A percentile compares a stretch with the other conserved stretches of the same genome.
Evolutionary conservation across 2,113 vertebrate genomes (phyloP).

Genomic region (Piaya cayana): DNA sequence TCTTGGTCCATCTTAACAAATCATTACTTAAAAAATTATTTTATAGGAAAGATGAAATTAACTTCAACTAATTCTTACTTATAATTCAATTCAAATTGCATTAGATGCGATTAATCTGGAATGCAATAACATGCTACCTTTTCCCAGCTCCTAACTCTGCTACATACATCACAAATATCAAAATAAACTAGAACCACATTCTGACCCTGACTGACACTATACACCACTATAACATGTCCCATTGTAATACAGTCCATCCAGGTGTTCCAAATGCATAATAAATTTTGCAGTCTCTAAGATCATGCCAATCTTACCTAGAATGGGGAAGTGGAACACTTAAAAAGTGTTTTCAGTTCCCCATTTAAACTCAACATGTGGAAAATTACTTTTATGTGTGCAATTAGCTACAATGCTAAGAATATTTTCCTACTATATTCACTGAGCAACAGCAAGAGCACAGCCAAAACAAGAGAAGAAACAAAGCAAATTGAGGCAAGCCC

Average conservation of each 20-base stretch:
- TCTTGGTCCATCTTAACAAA: neutral
- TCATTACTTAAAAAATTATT: neutral
- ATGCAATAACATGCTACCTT: neutral
- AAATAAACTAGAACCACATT: neutral
- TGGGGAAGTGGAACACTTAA: neutral
- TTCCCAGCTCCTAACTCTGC: neutral
- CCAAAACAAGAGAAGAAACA: neutral
- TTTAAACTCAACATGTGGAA: neutral
- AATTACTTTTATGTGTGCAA: neutral
- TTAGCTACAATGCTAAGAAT: neutral
- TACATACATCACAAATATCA: neutral
- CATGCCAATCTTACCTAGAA: neutral
- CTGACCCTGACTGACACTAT: fast-evolving
- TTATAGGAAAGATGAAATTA: neutral
- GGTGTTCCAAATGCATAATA: neutral
- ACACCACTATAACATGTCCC: neutral
- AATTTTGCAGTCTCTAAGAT: neutral
- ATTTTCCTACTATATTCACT: neutral
- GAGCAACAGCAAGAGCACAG: neutral
- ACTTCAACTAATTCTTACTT: neutral
- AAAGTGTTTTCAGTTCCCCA: neutral
- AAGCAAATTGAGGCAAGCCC: slow-evolving; percentile 6
- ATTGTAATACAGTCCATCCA: neutral
- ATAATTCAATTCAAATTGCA: neutral
- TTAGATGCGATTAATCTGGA: neutral